A percentile compares a stretch with the other conserved stretches of the same genome.
phyloP scores from a whole-genome alignment of 2,113 vertebrate species.

The Burhinus oedicnemus region DNA sequence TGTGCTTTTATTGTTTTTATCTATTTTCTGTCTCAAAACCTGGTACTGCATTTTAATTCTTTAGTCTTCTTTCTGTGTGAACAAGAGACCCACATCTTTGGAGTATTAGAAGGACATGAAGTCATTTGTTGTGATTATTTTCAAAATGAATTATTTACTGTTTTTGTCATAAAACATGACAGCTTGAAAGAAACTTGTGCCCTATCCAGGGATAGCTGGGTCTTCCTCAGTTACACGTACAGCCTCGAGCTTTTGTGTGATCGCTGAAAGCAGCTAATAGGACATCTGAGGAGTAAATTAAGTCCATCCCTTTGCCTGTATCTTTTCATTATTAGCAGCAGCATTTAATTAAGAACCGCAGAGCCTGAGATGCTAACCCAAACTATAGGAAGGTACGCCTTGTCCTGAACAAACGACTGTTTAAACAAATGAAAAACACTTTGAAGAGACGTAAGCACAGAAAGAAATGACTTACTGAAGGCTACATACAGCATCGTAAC shows the following conservation, averaged over 20 bases:
- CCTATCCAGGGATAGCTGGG: background rate
- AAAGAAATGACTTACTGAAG: background rate
- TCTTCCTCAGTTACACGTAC: background rate
- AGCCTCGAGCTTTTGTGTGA: background rate
- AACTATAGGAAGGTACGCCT: background rate
- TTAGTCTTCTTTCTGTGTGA: background rate
- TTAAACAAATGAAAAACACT: background rate
- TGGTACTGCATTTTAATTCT: background rate
- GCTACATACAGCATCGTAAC: accelerated
- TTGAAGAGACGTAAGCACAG: background rate
- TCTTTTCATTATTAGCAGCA: background rate
- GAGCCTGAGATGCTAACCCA: background rate
- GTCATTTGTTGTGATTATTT: background rate
- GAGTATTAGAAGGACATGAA: background rate
- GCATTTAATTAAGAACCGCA: background rate
- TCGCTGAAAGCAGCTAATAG: background rate
- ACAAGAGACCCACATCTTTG: background rate
- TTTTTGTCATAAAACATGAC: background rate
- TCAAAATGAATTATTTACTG: background rate
- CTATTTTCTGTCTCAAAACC: background rate
- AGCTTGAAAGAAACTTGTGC: background rate
- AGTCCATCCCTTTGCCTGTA: background rate
- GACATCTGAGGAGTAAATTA: constrained; percentile 19
- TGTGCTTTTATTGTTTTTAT: background rate
- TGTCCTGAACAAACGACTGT: background rate